Percentiles rank a stretch among this genome's conserved stretches.
These are phyloP conservation scores for Synodontis membranacea DNA, from an alignment of 2,113 vertebrate genomes.

Conservation along the genomic window DNA sequence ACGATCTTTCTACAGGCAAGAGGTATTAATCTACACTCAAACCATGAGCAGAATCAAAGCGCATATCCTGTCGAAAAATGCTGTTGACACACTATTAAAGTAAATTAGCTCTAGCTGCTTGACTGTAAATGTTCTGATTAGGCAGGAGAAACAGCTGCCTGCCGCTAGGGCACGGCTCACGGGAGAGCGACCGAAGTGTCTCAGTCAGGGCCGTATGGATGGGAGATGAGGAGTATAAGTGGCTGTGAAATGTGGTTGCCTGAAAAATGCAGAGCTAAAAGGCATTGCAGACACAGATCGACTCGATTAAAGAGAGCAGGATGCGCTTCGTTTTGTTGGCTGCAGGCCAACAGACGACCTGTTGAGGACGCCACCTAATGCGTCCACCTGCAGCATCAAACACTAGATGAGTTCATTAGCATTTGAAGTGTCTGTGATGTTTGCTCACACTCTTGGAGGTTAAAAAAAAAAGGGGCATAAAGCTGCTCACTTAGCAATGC, in stretches of 20 bases:
- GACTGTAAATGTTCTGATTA: conserved; percentile 54
- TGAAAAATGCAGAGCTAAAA: conserved; percentile 23
- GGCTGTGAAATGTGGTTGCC: conserved; percentile 11
- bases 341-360: conserved; percentile 23
- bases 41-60: conserved; percentile 38
- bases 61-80: conserved; percentile 44
- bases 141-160: conserved; percentile 28
- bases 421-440: conserved; percentile 30
- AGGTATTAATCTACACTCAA: conserved; percentile 42
- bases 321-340: neutral
- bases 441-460: conserved; percentile 15
- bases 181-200: conserved; percentile 22
- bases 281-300: neutral
- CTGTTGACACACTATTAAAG: conserved; percentile 54
- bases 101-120: conserved; percentile 55
- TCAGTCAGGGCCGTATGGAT: neutral
- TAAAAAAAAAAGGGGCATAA: neutral
- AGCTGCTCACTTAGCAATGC: neutral
- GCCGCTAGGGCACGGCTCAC: neutral
- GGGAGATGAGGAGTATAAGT: conserved; percentile 3
- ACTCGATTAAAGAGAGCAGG: neutral
- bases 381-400: conserved; percentile 30
- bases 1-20: conserved; percentile 31
- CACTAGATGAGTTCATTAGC: conserved; percentile 8
- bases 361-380: conserved; percentile 1